Percentiles rank a stretch among this genome's conserved stretches.
Evolutionary conservation across 2,113 vertebrate species (phyloP).

Genomic region (Bagarius yarrelli): DNA sequence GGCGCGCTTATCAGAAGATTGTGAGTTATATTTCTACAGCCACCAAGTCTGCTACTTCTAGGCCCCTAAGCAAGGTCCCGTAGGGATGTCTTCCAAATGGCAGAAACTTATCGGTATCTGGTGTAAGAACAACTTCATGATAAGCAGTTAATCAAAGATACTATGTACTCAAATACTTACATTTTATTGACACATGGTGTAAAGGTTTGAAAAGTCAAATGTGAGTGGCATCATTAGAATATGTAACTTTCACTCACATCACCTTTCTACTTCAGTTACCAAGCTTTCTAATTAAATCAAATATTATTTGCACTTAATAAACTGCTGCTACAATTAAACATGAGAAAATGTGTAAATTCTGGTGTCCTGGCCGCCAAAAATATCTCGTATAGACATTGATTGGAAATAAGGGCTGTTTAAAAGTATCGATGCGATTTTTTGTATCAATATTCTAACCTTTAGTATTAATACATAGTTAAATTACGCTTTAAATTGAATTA

Average conservation of each 20-base stretch:
- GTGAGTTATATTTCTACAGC: too few species aligned
- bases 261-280: background rate
- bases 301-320: background rate
- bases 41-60: too few species aligned
- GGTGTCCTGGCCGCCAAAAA: background rate
- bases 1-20: too few species aligned
- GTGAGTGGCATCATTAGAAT: background rate
- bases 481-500: too few species aligned
- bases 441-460: too few species aligned
- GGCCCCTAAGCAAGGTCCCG: too few species aligned
- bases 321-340: background rate
- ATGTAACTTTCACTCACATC: background rate
- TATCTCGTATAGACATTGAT: background rate
- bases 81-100: too few species aligned
- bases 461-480: too few species aligned
- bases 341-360: background rate
- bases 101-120: background rate
- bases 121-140: background rate
- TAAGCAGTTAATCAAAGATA: background rate
- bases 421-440: too few species aligned
- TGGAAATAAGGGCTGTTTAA: too few species aligned
- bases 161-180: background rate
- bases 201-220: background rate
- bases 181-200: background rate
- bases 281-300: background rate